phyloP scores from a whole-genome alignment of 2,797 vertebrate genomes.

The Thalassophryne amazonica region DNA sequence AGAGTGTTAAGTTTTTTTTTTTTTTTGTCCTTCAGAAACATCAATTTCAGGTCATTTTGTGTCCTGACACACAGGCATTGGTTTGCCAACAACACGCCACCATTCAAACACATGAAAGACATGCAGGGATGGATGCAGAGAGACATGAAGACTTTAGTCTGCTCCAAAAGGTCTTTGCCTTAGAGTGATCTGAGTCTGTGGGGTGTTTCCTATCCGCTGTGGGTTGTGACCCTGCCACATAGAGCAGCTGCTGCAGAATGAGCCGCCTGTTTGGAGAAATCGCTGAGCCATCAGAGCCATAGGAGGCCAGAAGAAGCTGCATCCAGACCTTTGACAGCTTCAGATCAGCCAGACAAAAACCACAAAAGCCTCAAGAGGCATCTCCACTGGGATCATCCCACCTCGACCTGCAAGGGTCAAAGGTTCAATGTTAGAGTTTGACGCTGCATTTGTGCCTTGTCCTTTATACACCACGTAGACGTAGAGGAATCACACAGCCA shows the following conservation, averaged over 20 bases:
- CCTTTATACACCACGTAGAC: not conserved
- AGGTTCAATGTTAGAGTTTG: slow-evolving; percentile 10
- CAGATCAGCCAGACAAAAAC: slow-evolving; percentile 33
- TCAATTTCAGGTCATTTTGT: not conserved
- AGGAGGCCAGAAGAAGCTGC: slow-evolving; percentile 26
- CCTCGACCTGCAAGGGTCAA: slow-evolving; percentile 36
- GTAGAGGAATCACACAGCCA: not conserved
- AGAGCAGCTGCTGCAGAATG: slow-evolving; percentile 42
- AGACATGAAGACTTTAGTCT: slow-evolving; percentile 1
- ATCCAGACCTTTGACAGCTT: slow-evolving; percentile 56
- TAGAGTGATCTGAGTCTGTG: slow-evolving; percentile 28
- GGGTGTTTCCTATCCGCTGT: slow-evolving; percentile 34
- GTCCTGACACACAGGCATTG: not conserved
- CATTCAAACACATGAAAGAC: slow-evolving; percentile 9
- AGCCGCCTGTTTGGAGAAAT: slow-evolving; percentile 51
- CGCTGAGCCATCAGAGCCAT: slow-evolving; percentile 38
- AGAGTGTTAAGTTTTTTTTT: no score
- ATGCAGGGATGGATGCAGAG: not conserved
- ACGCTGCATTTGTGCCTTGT: not conserved
- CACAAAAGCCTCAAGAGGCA: slow-evolving; percentile 17
- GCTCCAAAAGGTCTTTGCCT: slow-evolving; percentile 9
- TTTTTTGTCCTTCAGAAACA: no score
- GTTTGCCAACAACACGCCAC: not conserved
- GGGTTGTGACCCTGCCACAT: slow-evolving; percentile 57
- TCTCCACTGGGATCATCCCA: slow-evolving; percentile 12